Evolutionary conservation across 2,888 invertebrate genomes (phyloP), one percentile per base, ranked within the genome.

Genomic region (Alsophila aescularia): DNA sequence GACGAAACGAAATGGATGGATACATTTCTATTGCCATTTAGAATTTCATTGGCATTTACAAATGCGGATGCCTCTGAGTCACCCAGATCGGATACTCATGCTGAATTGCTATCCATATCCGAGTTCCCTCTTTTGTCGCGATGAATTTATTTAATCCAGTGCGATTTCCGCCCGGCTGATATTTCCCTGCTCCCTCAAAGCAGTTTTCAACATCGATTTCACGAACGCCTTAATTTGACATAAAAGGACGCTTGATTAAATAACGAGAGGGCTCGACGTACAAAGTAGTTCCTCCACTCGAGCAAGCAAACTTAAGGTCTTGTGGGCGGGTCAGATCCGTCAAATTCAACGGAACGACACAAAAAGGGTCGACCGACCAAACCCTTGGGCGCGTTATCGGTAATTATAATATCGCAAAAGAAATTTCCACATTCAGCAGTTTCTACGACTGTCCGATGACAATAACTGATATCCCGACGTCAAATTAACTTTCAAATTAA

Each of bases 31-130:
- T 78, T 75, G 77, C 75, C 72, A 74, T 74, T 73, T 71, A 78
- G 73, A 78, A 80, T 81, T 77, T 77, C 79, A 78, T 79, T 78
- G 79, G 75, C 77, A 77, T 75, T 77, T 72, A 78, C 73, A 75
- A 77, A 80, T 79, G 71, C 70, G 75, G 70, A 75, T 71, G 71
- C 70, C 69, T 24, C 24, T 69, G 69, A 70, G 67, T 70, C 72
- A 73, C 69, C 55, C 54, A 45, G 15, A 58, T 62, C 63, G 55
- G 53, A 58, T 59, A 61, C 58, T 58, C 56, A 49, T 50, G 60
- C 62, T 61, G 54, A 62, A 63, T 62, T 53, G 62, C 57, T 52
- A 58, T 66, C 60, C 60, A 64, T 58, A 63, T 62, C 52, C 52
- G 56, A 55, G 54, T 62, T 58, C 50, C 53, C 47, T 61, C 57